Base-by-base conservation (phyloP, 2,888 invertebrate species). In the Ligdia adustata region DNA sequence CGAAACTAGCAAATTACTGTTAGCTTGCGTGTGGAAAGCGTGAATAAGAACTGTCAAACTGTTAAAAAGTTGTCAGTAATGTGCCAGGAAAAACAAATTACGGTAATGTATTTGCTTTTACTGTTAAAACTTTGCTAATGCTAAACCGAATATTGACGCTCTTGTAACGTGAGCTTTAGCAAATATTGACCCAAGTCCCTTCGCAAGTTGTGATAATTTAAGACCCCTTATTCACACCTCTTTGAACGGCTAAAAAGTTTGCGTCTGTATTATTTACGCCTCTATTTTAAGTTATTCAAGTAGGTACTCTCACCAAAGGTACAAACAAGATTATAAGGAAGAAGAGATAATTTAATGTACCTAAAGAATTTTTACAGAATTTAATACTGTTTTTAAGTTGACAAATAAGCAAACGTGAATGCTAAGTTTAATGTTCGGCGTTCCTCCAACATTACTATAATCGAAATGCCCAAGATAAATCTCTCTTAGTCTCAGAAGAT, bases 31-130 rank as follows among this genome's bases (percentile, higher is more conserved):
- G 35, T 11, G 15, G 15, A 31, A 20, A 12, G 14, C 7, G 33
- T 48, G 43, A 54, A 47, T 54, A 6, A 52, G 18, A 35, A 26
- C 6, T 26, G 29, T 32, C 29, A 14, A 43, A 29, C 18, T 35
- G 27, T 31, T 29, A 29, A 50, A 49, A 45, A 46, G 39, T 44
- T 42, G 26, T 46, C 47, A 26, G 29, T 38, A 40, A 52, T 42
- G 48, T 51, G 55, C 47, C 54, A 52, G 43, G 34, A 52, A 53
- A 45, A 54, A 47, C 44, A 39, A 46, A 52, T 46, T 47, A 35
- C 40, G 11, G 43, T 51, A 46, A 50, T 52, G 33, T 41, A 34
- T 56, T 55, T 52, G 32, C 42, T 43, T 57, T 44, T 35, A 39
- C 49, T 12, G 46, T 49, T 44, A 45, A 52, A 55, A 41, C 27